Percentiles rank a stretch among this genome's conserved stretches.
Conservation (phyloP, 1,140 invertebrate species). For the Platorchestia sp. region DNA sequence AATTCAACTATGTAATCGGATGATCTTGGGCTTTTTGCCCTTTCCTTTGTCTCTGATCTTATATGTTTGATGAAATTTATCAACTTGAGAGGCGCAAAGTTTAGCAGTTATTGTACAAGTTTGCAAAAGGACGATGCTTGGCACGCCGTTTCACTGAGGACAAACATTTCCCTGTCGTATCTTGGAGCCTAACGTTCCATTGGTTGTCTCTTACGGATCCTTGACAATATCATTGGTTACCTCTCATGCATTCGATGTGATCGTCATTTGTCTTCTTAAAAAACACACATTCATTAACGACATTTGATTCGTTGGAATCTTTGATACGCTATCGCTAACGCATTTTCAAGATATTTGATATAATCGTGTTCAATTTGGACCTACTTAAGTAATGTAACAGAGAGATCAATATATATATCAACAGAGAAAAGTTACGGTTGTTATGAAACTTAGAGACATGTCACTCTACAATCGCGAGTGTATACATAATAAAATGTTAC, state of each 20-base stretch:
- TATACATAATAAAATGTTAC: not conserved
- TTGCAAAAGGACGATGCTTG: constrained; percentile 4
- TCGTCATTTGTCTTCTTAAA: not conserved
- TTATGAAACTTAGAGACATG: not conserved
- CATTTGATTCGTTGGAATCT: not conserved
- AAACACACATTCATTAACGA: not conserved
- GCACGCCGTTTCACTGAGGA: not conserved
- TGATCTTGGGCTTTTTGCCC: constrained; percentile 44
- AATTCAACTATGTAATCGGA: constrained; percentile 50
- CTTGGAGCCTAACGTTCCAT: not conserved
- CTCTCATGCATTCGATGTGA: not conserved
- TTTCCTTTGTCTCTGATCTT: constrained; percentile 31
- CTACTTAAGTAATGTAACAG: not conserved
- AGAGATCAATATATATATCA: not conserved
- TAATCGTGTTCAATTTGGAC: not conserved
- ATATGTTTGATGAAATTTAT: constrained; percentile 55
- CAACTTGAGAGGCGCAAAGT: constrained; percentile 36
- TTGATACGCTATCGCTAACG: not conserved
- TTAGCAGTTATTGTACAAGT: constrained; percentile 50
- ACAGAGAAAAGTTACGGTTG: not conserved
- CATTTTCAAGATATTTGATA: not conserved
- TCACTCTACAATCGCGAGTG: not conserved
- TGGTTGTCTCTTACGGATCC: not conserved
- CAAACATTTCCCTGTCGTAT: not conserved
- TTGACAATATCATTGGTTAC: not conserved